Base-by-base conservation (phyloP, 2,113 vertebrate species). In the Syrrhaptes paradoxus region DNA sequence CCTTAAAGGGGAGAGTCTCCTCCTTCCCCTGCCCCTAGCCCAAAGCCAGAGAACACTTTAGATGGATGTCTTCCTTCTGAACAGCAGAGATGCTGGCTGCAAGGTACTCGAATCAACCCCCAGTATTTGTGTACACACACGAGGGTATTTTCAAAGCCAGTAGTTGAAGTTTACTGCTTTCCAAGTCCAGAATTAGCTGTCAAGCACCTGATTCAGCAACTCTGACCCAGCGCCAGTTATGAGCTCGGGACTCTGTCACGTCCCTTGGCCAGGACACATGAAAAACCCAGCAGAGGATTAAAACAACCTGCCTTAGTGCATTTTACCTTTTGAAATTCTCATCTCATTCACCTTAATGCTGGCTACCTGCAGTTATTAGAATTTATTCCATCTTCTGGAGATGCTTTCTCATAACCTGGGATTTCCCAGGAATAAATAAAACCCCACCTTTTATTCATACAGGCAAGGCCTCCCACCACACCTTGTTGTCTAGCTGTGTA, bases 151-250 rank as follows among this genome's bases (percentile, higher is more conserved):
- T 89, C 80, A 86, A 85, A 86, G 91, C 73, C 85, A 92, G 81
- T 80, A 93, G 62, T 2, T 87, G 87, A 87, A 24, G 87, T 87
- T 94, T 87, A 89, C 74, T 65, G 80, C 93, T 89, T 90, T 90
- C 86, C 96, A 96, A 94, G 74, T 91, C 90, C 45, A 20, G 80
- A 92, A 83, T 96, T 93, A 94, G 85, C 92, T 76, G 66, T 73
- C 41, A 75, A 87, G 83, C 79, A 84, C 61, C 87, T 85, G 78
- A 90, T 85, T 82, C 80, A 93, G 92, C 73, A 93, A 34, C 73
- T 43, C 78, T 48, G 45, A 65, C 68, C 3, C 2, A 87, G 79
- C 1, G n/a, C 74, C 68, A 73, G 1, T 46, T 87, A 71, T 87
- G 38, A 2, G 2, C 73, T 93, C 34, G 1, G 49, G 49, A 81